Evolutionary conservation across 2,113 vertebrate genomes (phyloP).

Genomic region (mouse (Mus musculus)): GRCm39 chr16:35418501-35419000

Average conservation of each 20-base stretch:
- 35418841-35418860: neutral
- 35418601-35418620: conserved; percentile 35
- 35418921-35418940: neutral
- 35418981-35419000: neutral
- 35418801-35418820: neutral
- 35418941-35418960: conserved; percentile 22
- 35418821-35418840: conserved; percentile 9
- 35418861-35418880: neutral
- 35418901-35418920: neutral
- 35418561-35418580: conserved; percentile 41
- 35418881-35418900: neutral
- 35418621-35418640: conserved; percentile 56
- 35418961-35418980: neutral
- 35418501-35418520: neutral
- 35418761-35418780: conserved; percentile 32
- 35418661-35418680: conserved; percentile 69
- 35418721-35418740: conserved; percentile 23
- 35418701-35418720: conserved; percentile 52
- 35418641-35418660: conserved; percentile 43
- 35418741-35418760: neutral
- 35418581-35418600: conserved; percentile 42
- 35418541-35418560: neutral
- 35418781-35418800: neutral
- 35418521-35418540: neutral
- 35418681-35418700: conserved; percentile 69